Evolutionary conservation across 53 echinoderm and acorn worm genomes (phyloP), one percentile per base, ranked within the genome.

Genomic region (Apostichopus leukothele): DNA sequence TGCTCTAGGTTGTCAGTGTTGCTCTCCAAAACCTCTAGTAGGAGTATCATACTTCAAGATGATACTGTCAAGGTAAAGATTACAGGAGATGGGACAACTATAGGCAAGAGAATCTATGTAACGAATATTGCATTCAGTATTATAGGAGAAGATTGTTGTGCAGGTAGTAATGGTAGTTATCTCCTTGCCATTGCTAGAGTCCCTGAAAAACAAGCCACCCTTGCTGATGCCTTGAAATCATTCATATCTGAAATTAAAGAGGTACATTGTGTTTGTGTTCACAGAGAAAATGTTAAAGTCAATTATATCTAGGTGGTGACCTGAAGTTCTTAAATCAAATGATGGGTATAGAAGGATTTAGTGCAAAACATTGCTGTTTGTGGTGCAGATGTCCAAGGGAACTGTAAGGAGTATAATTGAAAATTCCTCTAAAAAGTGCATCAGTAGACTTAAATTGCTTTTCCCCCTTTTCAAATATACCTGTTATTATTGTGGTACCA

Each of bases 161-260:
- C 59, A 59, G 83, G 83, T 5, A 55, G 61, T 55, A 6, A 25
- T 20, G 60, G 83, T 20, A 83, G 61, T 25, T 83, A 83, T 60
- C 83, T 83, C 10, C 55, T 83, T n/a, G 60, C 83, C 1, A 83
- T 83, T 83, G 83, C 53, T 12, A 83, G 20, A 83, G 61, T 59
- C 25, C 83, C 60, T 59, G 83, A 83, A 54, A 83, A 83, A 60
- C 83, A 59, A 83, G 77, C 77, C 39, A 11, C 77, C 77, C 77
- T 77, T 77, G 77, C 51, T 3, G 50, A 77, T 77, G 77, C 77
- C 14, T 50, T 77, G 9, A 77, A 50, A 16, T 9, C 77, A 77
- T 51, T 77, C 12, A 77, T 77, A 26, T 18, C 22, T 50, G 77
- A 77, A 39, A 77, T 77, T 16, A 77, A 77, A 16, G 10, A 16